Evolutionary conservation across 2,888 invertebrate species (phyloP).

Genomic region (Chloromyia formosa): DNA sequence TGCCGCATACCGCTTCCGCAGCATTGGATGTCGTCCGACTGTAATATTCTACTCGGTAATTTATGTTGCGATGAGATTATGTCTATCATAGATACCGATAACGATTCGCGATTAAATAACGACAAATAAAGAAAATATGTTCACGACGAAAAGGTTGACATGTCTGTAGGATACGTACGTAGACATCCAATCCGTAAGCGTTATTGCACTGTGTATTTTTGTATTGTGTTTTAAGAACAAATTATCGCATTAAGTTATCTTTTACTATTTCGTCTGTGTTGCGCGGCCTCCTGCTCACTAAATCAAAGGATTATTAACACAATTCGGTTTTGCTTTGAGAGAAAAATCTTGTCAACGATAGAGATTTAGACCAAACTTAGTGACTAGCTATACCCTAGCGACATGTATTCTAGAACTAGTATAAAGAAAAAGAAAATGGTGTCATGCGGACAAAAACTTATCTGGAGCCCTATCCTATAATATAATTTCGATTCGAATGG

Average conservation of each 20-base stretch:
- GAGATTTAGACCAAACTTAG: no score
- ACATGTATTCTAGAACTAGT: no score
- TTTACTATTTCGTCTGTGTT: not conserved
- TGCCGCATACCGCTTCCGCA: conserved; percentile 46
- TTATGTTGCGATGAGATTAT: conserved; percentile 12
- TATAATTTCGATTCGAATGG: no score
- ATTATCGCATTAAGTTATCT: conserved; percentile 46
- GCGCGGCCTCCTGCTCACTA: not conserved
- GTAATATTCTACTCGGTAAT: no score
- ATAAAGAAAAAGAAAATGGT: no score
- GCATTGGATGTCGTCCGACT: conserved; percentile 48
- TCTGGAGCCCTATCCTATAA: no score
- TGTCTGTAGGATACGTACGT: not conserved
- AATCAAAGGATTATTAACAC: not conserved
- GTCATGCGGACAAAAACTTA: no score
- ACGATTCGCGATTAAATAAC: no score
- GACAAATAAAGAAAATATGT: no score
- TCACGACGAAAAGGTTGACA: no score
- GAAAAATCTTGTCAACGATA: not conserved
- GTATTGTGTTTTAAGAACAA: conserved; percentile 49
- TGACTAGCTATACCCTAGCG: no score
- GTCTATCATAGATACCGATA: no score
- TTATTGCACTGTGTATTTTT: conserved; percentile 46
- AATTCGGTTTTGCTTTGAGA: conserved; percentile 37
- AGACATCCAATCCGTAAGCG: conserved; percentile 50